Evolutionary conservation across 2,888 invertebrate species (phyloP).

Genomic region (Hoplodrina blanda): DNA sequence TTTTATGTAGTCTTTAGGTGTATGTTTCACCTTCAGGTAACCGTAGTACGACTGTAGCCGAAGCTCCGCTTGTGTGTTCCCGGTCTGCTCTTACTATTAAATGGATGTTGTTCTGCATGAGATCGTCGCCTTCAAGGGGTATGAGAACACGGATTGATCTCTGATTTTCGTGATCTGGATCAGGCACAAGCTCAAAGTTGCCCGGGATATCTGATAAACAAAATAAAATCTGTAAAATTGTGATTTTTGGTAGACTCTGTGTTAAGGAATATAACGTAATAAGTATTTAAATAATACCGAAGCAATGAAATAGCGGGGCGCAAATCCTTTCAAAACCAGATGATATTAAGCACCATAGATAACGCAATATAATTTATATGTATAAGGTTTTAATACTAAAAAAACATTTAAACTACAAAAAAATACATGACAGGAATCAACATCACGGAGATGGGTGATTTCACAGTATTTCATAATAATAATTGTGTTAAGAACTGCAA

Average conservation of each 20-base stretch:
- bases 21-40: slow-evolving; percentile 79
- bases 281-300: too few species aligned
- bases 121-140: slow-evolving; percentile 67
- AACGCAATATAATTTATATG: too few species aligned
- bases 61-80: slow-evolving; percentile 78
- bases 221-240: background rate
- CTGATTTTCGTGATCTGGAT: slow-evolving; percentile 64
- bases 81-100: slow-evolving; percentile 78
- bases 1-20: too few species aligned
- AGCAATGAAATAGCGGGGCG: too few species aligned
- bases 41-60: slow-evolving; percentile 78
- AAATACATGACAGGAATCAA: too few species aligned
- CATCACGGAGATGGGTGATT: too few species aligned
- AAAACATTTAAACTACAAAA: too few species aligned
- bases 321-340: too few species aligned
- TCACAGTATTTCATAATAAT: too few species aligned
- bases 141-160: slow-evolving; percentile 68
- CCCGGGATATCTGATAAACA: slow-evolving; percentile 71
- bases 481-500: too few species aligned
- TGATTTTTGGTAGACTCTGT: background rate
- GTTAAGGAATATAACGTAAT: background rate
- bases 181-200: slow-evolving; percentile 67
- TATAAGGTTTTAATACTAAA: too few species aligned
- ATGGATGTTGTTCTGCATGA: slow-evolving; percentile 71
- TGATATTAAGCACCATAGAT: too few species aligned